These are phyloP conservation scores for Pherbina coryleti DNA, from an alignment of 2,888 invertebrate species.

Conservation along the genomic window DNA sequence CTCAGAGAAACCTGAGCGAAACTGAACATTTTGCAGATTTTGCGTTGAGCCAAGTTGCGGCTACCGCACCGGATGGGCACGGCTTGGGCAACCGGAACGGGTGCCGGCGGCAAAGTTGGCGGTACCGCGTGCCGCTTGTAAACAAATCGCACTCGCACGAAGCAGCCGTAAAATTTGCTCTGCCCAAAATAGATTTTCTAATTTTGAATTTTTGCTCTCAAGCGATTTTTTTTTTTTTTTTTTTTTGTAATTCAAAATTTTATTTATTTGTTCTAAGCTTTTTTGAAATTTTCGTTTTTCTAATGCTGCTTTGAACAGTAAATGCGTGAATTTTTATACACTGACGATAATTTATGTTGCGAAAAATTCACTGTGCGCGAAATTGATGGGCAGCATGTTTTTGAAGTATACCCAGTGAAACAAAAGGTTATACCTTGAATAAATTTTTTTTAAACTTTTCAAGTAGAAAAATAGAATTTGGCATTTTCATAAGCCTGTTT, in stretches of 20 bases:
- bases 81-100: background rate
- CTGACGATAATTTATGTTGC: background rate
- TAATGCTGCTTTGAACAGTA: constrained; percentile 1
- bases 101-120: background rate
- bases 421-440: too few species aligned
- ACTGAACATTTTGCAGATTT: constrained; percentile 38
- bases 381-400: too few species aligned
- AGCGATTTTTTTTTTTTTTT: background rate
- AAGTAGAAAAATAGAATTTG: too few species aligned
- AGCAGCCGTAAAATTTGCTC: constrained; percentile 12
- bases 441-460: too few species aligned
- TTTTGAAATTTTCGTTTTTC: background rate
- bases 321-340: constrained; percentile 26
- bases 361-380: background rate
- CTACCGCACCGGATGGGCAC: constrained; percentile 2
- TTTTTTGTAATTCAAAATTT: constrained; percentile 3
- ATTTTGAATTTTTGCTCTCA: constrained; percentile 27
- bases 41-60: constrained; percentile 11
- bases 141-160: constrained; percentile 9
- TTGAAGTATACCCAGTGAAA: too few species aligned
- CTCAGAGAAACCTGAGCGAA: constrained; percentile 59
- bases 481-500: too few species aligned
- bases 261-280: background rate
- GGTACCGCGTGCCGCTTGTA: constrained; percentile 19
- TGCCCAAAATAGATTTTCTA: constrained; percentile 41